These are phyloP conservation scores for Apotomis capreana DNA, from an alignment of 2,888 invertebrate species.

Conservation along the genomic window DNA sequence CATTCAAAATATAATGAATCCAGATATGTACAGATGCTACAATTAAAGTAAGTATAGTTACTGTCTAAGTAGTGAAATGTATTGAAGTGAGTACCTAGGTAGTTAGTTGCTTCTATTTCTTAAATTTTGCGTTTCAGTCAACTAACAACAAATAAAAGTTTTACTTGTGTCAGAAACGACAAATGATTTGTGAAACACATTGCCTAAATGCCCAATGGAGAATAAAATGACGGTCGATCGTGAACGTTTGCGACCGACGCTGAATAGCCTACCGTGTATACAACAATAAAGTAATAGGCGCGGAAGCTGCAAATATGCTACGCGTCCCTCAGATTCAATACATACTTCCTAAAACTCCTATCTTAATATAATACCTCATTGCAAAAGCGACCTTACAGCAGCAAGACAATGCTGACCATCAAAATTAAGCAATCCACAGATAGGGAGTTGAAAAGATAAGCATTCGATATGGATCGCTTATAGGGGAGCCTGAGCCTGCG, in stretches of 20 bases:
- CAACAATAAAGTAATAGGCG: constrained; percentile 48
- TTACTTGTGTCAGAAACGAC: neutral
- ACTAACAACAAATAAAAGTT: too few species aligned
- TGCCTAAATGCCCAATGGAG: neutral
- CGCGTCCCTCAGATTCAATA: constrained; percentile 36
- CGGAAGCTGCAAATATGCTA: constrained; percentile 52
- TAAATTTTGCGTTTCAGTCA: too few species aligned
- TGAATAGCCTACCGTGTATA: constrained; percentile 20
- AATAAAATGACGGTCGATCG: constrained; percentile 24
- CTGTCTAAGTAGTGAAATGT: too few species aligned
- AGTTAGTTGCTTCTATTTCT: too few species aligned
- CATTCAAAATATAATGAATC: too few species aligned
- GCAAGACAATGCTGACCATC: constrained; percentile 2
- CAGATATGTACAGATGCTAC: too few species aligned
- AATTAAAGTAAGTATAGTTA: too few species aligned
- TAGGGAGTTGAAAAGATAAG: neutral
- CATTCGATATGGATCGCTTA: constrained; percentile 17
- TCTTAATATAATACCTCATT: neutral
- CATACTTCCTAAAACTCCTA: constrained; percentile 12
- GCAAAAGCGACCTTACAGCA: neutral
- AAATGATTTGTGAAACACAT: neutral
- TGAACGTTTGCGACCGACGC: constrained; percentile 24
- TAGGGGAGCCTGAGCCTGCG: constrained; percentile 33
- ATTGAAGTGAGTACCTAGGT: too few species aligned
- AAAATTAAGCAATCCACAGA: neutral